Percentiles rank a stretch among this genome's conserved stretches.
Conservation (phyloP, 2,113 vertebrate species). For the Daubentonia madagascariensis region DNA sequence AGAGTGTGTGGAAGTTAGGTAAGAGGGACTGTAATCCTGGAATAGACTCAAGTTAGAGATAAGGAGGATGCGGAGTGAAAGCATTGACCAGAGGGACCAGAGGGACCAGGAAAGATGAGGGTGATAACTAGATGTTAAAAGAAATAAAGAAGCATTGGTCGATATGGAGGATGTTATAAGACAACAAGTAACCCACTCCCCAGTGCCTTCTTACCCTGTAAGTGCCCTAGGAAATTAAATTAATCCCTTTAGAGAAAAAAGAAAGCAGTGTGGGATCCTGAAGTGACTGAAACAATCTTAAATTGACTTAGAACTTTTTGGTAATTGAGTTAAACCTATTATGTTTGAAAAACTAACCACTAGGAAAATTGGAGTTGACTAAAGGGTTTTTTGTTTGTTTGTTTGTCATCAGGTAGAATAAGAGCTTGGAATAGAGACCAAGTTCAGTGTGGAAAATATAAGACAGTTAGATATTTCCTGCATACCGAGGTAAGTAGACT, state of each 20-base stretch:
- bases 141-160: not conserved
- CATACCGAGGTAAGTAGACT: not conserved
- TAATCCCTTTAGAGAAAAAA: not conserved
- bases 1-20: not conserved
- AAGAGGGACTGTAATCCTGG: not conserved
- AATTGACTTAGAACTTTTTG: not conserved
- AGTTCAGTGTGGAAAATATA: not conserved
- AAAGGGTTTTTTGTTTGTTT: not conserved
- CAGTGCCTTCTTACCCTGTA: not conserved
- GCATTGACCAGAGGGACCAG: not conserved
- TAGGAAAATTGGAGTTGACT: not conserved
- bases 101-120: not conserved
- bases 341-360: not conserved
- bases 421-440: not conserved
- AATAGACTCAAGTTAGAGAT: not conserved
- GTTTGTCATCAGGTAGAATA: not conserved
- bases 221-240: not conserved
- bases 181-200: not conserved
- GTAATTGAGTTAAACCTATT: not conserved
- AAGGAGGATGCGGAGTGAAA: not conserved
- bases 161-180: not conserved
- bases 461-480: not conserved
- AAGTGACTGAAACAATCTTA: not conserved
- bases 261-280: not conserved
- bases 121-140: not conserved